A percentile compares a stretch with the other conserved stretches of the same genome.
These are phyloP conservation scores for Cetoscarus ocellatus DNA, from an alignment of 2,797 vertebrate genomes.

Conservation along the genomic window DNA sequence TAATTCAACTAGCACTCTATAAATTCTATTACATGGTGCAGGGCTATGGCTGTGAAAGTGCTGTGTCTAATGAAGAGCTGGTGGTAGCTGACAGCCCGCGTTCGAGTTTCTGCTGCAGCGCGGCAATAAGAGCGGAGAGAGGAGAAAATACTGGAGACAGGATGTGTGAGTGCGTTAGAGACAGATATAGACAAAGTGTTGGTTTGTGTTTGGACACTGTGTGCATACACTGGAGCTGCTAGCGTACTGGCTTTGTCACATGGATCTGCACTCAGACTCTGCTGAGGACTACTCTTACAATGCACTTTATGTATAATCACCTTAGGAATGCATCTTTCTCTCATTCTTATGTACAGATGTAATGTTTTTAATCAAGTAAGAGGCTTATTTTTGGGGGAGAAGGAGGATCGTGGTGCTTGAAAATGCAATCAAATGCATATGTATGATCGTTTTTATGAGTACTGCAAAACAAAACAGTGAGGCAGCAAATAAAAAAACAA, in stretches of 20 bases:
- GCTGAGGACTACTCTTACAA: background rate
- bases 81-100: constrained; percentile 53
- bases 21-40: constrained; percentile 72
- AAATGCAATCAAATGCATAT: too few relatives aligned
- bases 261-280: constrained; percentile 1
- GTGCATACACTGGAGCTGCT: constrained; percentile 13
- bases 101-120: constrained; percentile 46
- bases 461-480: too few relatives aligned
- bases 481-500: too few relatives aligned
- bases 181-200: constrained; percentile 26
- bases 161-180: constrained; percentile 15
- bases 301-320: constrained; percentile 2
- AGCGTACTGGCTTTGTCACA: constrained; percentile 14
- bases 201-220: constrained; percentile 15
- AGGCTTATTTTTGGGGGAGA: too few relatives aligned
- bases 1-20: constrained; percentile 76
- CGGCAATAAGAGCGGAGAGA: constrained; percentile 37
- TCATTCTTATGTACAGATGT: background rate
- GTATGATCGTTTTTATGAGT: too few relatives aligned
- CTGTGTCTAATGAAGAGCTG: constrained; percentile 73
- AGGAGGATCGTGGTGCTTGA: too few relatives aligned
- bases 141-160: constrained; percentile 16
- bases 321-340: background rate
- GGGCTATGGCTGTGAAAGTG: constrained; percentile 62
- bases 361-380: too few relatives aligned